Conservation (phyloP, 2,888 invertebrate species). For the Dicyrtomina minuta region DNA sequence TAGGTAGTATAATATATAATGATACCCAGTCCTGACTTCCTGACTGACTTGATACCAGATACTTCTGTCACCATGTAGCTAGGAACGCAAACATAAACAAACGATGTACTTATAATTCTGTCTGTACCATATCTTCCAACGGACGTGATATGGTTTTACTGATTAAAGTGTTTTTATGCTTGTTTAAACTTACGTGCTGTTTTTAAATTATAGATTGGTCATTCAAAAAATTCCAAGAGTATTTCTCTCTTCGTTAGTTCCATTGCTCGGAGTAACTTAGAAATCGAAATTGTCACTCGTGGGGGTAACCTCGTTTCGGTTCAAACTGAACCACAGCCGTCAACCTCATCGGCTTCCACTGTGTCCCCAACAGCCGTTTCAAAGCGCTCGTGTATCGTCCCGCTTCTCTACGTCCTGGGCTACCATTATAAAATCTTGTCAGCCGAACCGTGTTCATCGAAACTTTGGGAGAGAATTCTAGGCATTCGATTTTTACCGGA, state of each 20-base stretch:
- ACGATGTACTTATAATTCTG: too few species aligned
- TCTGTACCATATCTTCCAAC: too few species aligned
- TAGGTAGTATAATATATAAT: too few species aligned
- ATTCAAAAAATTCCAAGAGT: slow-evolving; percentile 68
- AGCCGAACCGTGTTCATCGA: slow-evolving; percentile 51
- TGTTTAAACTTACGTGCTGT: neutral
- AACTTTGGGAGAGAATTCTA: slow-evolving; percentile 53
- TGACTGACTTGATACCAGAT: too few species aligned
- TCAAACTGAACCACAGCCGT: slow-evolving; percentile 54
- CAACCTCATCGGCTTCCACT: slow-evolving; percentile 54
- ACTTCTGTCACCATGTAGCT: too few species aligned
- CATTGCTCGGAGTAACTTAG: slow-evolving; percentile 85
- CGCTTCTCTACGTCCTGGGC: slow-evolving; percentile 82
- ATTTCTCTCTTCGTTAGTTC: slow-evolving; percentile 87
- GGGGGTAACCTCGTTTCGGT: slow-evolving; percentile 70
- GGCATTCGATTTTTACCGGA: slow-evolving; percentile 52
- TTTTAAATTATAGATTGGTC: slow-evolving; percentile 56
- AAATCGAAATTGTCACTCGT: slow-evolving; percentile 85
- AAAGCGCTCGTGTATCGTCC: slow-evolving; percentile 80
- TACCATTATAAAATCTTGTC: slow-evolving; percentile 62
- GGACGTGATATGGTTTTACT: too few species aligned
- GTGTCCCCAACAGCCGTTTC: slow-evolving; percentile 61
- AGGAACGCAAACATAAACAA: too few species aligned
- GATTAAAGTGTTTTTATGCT: too few species aligned
- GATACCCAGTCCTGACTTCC: too few species aligned